Evolutionary conservation across 2,113 vertebrate species (phyloP), one percentile per base, ranked within the genome.

Genomic region (Tachysurus fulvidraco): DNA sequence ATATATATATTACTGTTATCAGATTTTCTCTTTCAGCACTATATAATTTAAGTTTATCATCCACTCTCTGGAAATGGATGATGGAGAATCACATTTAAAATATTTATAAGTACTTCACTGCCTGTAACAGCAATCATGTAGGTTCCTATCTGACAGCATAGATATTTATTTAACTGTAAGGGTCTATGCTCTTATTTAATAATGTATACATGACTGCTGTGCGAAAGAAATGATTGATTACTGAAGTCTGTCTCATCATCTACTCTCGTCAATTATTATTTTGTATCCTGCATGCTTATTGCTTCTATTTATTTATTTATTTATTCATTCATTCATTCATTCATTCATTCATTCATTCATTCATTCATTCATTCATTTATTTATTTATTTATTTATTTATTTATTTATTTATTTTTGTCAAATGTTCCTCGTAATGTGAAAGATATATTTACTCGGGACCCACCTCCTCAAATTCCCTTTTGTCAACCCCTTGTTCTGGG

Each of bases 181-280:
- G 52, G 69, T 50, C 84, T 83, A 21, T 80, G 59, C 85, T 71
- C 82, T 85, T 86, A 80, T 87, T 89, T 74, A 91, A 89, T 89
- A 91, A 87, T 89, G 82, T 79, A 91, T 91, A 74, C 79, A 81
- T 83, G 69, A 84, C 84, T 83, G 81, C 81, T 71, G 71, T 69
- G 81, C 10, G 19, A 69, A 83, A 64, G 69, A 30, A 64, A 54
- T 86, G 88, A 90, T 90, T 67, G 89, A 90, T 88, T 76, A 64
- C 57, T 21, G 41, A 57, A 54, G 71, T 44, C 23, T 41, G 85
- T 69, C 79, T 87, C 77, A 67, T 19, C 50, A 86, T 79, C 76
- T 44, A 65, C 83, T 74, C 86, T 81, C 30, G 12, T 81, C 30
- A 81, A 4, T 44, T 11, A 60, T 60, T 81, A 12, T 25, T 25